phyloP scores from a whole-genome alignment of 2,113 vertebrate genomes.

The Nerophis lumbriciformis region DNA sequence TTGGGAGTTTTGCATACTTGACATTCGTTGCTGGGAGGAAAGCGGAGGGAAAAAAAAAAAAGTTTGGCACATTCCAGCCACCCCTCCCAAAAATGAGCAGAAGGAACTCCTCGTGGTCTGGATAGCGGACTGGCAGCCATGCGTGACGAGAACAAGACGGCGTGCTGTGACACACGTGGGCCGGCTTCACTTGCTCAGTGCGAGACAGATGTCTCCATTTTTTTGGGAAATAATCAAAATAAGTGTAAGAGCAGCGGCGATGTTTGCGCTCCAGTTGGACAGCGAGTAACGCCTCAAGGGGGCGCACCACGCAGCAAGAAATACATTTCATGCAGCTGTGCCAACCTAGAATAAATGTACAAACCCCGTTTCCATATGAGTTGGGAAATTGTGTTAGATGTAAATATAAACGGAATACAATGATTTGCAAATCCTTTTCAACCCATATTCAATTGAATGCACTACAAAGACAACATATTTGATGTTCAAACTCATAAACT shows the following conservation, averaged over 20 bases:
- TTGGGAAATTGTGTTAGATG: too few species aligned
- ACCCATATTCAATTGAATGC: too few species aligned
- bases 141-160: slow-evolving; percentile 30
- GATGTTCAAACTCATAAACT: too few species aligned
- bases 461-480: too few species aligned
- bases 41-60: slow-evolving; percentile 1
- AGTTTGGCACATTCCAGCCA: slow-evolving; percentile 29
- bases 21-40: slow-evolving; percentile 40
- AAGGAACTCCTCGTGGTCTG: slow-evolving; percentile 35
- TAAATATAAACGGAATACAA: too few species aligned
- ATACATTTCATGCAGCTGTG: too few species aligned
- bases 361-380: too few species aligned
- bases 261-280: neutral
- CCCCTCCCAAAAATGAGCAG: slow-evolving; percentile 29
- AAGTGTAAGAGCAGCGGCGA: neutral
- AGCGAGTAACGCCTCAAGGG: too few species aligned
- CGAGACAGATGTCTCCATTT: slow-evolving; percentile 28
- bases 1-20: slow-evolving; percentile 31
- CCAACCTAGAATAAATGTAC: too few species aligned
- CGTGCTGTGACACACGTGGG: slow-evolving; percentile 47
- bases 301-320: too few species aligned
- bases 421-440: too few species aligned
- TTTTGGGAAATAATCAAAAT: slow-evolving; percentile 20
- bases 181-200: slow-evolving; percentile 23
- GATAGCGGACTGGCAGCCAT: slow-evolving; percentile 41